Base-by-base conservation (phyloP, 1,140 invertebrate species). In the Calephelis virginiensis region DNA sequence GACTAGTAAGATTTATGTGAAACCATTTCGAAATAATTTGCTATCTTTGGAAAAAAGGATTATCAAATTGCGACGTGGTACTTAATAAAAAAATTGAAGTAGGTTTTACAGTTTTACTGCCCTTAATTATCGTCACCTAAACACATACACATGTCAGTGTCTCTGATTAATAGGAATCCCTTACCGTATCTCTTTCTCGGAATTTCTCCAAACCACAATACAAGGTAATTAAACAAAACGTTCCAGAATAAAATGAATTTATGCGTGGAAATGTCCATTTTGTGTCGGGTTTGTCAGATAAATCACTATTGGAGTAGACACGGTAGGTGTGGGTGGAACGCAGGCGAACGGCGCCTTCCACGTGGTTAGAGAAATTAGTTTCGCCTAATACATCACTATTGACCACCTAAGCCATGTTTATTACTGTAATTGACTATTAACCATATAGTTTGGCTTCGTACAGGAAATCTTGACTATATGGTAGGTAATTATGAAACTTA, bases 311-410 rank as follows among this genome's bases (percentile, higher is more conserved):
- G 53, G 66, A 45, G 61, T 61, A 72, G 71, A 72, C 61, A 56
- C 38, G 67, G 64, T 40, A 47, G 46, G 61, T 69, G 70, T 72
- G 71, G 67, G 71, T 69, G 71, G 40, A 48, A 38, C n/a, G 37
- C 37, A 40, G 38, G 37, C 37, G 12, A 40, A 11, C 38, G 40
- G 64, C 71, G 69, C 68, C 71, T 67, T 72, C 71, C 71, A 72
- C 62, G 67, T 72, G 68, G 71, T 47, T 17, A 67, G 61, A 69
- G 67, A 72, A 67, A 59, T 67, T 43, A 60, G 64, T 72, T 72
- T 60, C 65, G 48, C 71, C 68, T 59, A 64, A 64, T 73, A 73
- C 59, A 70, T 70, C 71, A 73, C 65, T 65, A 66, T 62, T 70
- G 71, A 61, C 71, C 65, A 67, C 68, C 63, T 65, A 70, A 62